phyloP scores from a whole-genome alignment of 1,140 invertebrate species.

The Psix sp. region DNA sequence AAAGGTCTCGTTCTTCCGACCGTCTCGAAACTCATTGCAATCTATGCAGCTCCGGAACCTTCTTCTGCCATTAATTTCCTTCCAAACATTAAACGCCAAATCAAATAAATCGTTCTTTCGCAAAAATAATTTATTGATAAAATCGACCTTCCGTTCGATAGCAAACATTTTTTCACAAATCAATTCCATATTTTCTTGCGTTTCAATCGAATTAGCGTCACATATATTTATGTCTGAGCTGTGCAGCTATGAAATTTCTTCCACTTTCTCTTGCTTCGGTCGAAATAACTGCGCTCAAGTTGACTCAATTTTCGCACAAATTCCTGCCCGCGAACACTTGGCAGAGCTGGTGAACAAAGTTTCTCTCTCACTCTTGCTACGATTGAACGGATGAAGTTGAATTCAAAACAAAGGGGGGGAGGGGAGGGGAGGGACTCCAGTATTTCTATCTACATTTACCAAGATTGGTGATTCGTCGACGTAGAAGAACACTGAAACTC shows the following conservation, averaged over 20 bases:
- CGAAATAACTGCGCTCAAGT: constrained; percentile 19
- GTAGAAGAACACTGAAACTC: too few relatives aligned
- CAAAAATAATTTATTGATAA: too few relatives aligned
- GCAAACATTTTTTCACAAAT: too few relatives aligned
- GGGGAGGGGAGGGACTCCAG: constrained; percentile 8
- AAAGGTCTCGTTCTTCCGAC: too few relatives aligned
- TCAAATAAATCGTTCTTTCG: too few relatives aligned
- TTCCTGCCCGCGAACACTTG: constrained; percentile 36
- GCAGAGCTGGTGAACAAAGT: constrained; percentile 34
- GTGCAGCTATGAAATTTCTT: constrained; percentile 10
- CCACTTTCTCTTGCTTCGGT: constrained; percentile 10
- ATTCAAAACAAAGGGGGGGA: constrained; percentile 31
- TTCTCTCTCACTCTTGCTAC: constrained; percentile 18
- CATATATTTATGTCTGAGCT: constrained; percentile 9
- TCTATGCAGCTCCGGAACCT: too few relatives aligned
- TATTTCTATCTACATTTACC: constrained; percentile 39
- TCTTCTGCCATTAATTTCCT: too few relatives aligned
- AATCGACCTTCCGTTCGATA: too few relatives aligned
- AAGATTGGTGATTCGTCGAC: too few relatives aligned
- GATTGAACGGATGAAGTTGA: constrained; percentile 44
- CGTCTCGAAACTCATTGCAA: too few relatives aligned
- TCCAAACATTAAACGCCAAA: too few relatives aligned
- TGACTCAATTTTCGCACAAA: constrained; percentile 39
- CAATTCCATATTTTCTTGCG: not conserved
- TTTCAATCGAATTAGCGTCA: constrained; percentile 14